A percentile compares a stretch with the other conserved stretches of the same genome.
These are phyloP conservation scores for Agrenia bidenticulata DNA, from an alignment of 2,888 invertebrate genomes.

Conservation along the genomic window DNA sequence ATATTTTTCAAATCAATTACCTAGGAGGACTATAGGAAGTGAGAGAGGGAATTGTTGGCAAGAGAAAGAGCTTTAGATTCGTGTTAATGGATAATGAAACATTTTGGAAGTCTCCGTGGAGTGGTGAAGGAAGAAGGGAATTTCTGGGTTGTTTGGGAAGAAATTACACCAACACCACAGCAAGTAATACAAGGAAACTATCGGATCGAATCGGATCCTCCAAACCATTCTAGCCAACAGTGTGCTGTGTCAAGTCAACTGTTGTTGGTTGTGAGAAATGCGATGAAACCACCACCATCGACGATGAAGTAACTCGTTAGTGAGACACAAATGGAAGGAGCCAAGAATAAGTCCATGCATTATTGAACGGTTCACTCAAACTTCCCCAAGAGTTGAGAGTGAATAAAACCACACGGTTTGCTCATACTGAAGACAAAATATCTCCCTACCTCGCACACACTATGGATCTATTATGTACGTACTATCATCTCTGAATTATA, in stretches of 20 bases:
- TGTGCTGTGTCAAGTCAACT: no score
- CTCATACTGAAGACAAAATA: no score
- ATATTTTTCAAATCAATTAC: constrained; percentile 5
- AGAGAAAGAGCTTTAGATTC: background rate
- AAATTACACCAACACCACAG: background rate
- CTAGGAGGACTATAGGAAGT: background rate
- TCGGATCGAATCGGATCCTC: no score
- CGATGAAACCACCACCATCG: constrained; percentile 7
- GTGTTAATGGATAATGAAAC: constrained; percentile 21
- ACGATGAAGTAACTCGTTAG: constrained; percentile 1
- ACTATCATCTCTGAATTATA: background rate
- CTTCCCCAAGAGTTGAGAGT: constrained; percentile 1
- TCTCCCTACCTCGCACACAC: no score
- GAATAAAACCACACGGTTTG: constrained; percentile 3
- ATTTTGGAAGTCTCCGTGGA: constrained; percentile 18
- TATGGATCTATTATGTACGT: background rate
- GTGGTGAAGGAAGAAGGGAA: constrained; percentile 6
- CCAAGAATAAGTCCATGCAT: constrained; percentile 12
- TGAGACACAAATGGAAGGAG: constrained; percentile 5
- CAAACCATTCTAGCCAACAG: no score
- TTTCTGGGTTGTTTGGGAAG: constrained; percentile 5
- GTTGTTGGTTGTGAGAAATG: no score
- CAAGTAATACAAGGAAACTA: no score
- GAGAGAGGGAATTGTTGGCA: background rate
- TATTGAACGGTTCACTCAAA: constrained; percentile 9